Conservation (phyloP, 2,797 vertebrate genomes). For the Gallinago solitaria region DNA sequence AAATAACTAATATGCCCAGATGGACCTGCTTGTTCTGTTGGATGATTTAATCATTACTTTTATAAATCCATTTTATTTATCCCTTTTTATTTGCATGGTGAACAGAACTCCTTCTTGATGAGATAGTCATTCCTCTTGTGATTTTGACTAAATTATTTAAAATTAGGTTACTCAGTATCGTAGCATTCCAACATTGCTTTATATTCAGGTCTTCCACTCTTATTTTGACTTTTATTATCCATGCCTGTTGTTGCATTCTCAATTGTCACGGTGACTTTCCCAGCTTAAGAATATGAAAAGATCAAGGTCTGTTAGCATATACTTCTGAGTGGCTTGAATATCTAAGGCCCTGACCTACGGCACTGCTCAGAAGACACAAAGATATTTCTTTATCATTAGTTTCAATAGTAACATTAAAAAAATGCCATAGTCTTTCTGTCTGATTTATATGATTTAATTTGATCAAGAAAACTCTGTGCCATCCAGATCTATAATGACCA, state of each 20-base stretch:
- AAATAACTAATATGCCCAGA: not conserved
- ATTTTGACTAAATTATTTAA: not conserved
- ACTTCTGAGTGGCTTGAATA: not conserved
- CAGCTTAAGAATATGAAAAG: not conserved
- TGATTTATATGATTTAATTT: not conserved
- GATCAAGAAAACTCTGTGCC: not conserved
- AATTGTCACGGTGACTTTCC: fast-evolving
- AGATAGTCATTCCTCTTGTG: not conserved
- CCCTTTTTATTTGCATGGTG: not conserved
- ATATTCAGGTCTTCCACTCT: not conserved
- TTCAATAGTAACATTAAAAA: not conserved
- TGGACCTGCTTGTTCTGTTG: not conserved
- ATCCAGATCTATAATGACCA: not conserved
- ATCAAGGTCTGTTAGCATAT: not conserved
- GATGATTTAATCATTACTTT: not conserved
- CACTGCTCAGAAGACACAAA: not conserved
- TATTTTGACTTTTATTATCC: not conserved
- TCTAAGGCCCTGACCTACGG: not conserved
- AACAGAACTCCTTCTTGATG: not conserved
- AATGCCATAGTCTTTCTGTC: not conserved
- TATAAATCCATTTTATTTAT: not conserved
- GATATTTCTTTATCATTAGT: not conserved
- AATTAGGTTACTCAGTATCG: not conserved
- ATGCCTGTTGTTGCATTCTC: not conserved
- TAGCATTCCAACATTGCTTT: not conserved